Base-by-base conservation (phyloP, 2,797 vertebrate genomes). In the Columba guinea region DNA sequence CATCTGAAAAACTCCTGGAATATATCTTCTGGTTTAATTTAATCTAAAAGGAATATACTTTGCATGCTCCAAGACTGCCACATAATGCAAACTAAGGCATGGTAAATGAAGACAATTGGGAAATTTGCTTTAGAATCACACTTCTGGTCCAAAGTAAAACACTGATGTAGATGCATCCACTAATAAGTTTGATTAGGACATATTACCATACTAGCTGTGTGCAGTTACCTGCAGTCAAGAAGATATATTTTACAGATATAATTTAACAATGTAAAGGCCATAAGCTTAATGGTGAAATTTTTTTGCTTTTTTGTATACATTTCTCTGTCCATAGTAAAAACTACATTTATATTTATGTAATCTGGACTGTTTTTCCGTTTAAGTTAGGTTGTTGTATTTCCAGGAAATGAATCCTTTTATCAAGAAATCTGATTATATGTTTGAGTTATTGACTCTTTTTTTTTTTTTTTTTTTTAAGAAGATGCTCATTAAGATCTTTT, bases 401-500 rank as follows among this genome's bases (percentile, higher is more conserved):
- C 87, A 95, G 84, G 53, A 96, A 95, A 96, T 27, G 96, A 93
- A 95, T 82, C 13, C 26, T 95, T 95, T 96, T 97, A 75, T 90
- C 83, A 96, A 97, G 95, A 97, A 97, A 97, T 97, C 95, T 98
- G 97, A 98, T 98, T 98, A 97, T 89, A 96, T 96, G 93, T 97
- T 97, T 97, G 97, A 98, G 82, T 98, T 98, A 98, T 97, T 97
- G 97, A 97, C 95, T 96, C 94, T 93, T 84, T 96, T 94, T 92
- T 75, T 5, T 26, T 30, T 53, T 80, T 56, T 69, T 96, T 64
- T 82, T 78, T 92, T 51, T 83, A 93, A 88, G 95, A 94, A 93
- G 89, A 95, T 97, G 80, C 95, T 98, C 96, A 97, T 98, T 98
- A 98, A 97, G 93, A 96, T 97, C 97, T 97, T 98, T 98, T 98